Conservation (phyloP, 2,888 invertebrate genomes). For the Dasysyrphus tricinctus region DNA sequence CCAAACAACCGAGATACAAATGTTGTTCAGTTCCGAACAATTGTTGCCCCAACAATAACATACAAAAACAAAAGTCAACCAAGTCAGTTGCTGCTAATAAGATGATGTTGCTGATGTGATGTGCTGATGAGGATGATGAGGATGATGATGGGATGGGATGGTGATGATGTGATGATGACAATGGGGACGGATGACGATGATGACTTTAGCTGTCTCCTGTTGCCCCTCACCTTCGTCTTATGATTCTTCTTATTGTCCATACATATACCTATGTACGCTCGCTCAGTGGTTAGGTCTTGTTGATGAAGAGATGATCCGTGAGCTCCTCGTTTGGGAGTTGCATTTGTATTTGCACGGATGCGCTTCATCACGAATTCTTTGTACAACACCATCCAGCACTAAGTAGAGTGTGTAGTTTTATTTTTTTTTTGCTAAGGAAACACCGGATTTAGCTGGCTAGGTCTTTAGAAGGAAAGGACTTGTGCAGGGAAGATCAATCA, state of each 20-base stretch:
- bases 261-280: no score
- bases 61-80: slow-evolving; percentile 60
- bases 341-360: slow-evolving; percentile 69
- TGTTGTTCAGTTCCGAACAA: slow-evolving; percentile 65
- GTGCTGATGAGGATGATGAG: slow-evolving; percentile 62
- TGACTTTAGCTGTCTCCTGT: slow-evolving; percentile 59
- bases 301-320: slow-evolving; percentile 72
- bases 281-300: slow-evolving; percentile 20
- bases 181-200: slow-evolving; percentile 69
- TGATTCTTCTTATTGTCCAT: slow-evolving; percentile 26
- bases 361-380: slow-evolving; percentile 76
- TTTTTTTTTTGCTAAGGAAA: not conserved
- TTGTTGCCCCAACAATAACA: slow-evolving; percentile 57
- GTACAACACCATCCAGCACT: slow-evolving; percentile 75
- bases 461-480: slow-evolving; percentile 3
- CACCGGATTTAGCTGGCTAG: slow-evolving; percentile 10
- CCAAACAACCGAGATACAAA: slow-evolving; percentile 57
- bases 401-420: slow-evolving; percentile 31
- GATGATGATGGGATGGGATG: slow-evolving; percentile 49
- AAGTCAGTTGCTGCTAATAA: slow-evolving; percentile 74
- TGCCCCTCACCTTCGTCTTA: slow-evolving; percentile 42
- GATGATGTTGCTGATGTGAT: slow-evolving; percentile 73
- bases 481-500: slow-evolving; percentile 66
- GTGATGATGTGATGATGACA: slow-evolving; percentile 74
- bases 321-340: slow-evolving; percentile 40